phyloP scores from a whole-genome alignment of 1,140 invertebrate genomes.

The Drosophila tsacasi region DNA sequence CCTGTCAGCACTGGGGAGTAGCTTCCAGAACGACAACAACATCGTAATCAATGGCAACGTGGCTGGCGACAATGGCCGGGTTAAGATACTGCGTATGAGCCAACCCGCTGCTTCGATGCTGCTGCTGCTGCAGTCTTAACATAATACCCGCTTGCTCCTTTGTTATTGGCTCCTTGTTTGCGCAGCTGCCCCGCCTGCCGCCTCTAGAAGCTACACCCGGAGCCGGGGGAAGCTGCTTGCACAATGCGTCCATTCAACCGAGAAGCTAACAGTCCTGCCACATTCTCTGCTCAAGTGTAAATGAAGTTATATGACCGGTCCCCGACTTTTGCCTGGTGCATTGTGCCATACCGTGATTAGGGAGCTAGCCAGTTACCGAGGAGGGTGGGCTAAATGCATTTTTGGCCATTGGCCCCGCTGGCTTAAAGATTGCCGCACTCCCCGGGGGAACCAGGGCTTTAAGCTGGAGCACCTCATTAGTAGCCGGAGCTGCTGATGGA shows the following conservation, averaged over 20 bases:
- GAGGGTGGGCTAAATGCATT: slow-evolving; percentile 46
- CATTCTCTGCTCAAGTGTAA: slow-evolving; percentile 59
- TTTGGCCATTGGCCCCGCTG: slow-evolving; percentile 62
- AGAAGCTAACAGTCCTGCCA: slow-evolving; percentile 63
- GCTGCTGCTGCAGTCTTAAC: slow-evolving; percentile 35
- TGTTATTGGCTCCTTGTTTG: slow-evolving; percentile 76
- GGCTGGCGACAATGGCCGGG: slow-evolving; percentile 57
- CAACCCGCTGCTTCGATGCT: slow-evolving; percentile 10
- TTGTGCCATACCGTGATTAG: slow-evolving; percentile 35
- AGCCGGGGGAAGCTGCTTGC: slow-evolving; percentile 11
- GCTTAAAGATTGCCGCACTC: slow-evolving; percentile 44
- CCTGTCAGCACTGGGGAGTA: slow-evolving; percentile 9
- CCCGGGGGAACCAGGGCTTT: slow-evolving; percentile 7
- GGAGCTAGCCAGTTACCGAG: neutral
- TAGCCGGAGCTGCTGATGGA: slow-evolving; percentile 51
- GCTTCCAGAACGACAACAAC: slow-evolving; percentile 33
- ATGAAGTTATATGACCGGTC: slow-evolving; percentile 58
- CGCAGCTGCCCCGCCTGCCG: slow-evolving; percentile 21
- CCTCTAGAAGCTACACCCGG: neutral
- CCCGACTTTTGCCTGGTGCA: slow-evolving; percentile 24
- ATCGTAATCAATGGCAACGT: slow-evolving; percentile 67
- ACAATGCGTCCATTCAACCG: slow-evolving; percentile 78
- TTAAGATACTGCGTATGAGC: slow-evolving; percentile 59
- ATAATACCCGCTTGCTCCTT: slow-evolving; percentile 50
- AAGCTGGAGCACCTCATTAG: slow-evolving; percentile 63